phyloP scores from a whole-genome alignment of 1,140 invertebrate genomes.

The Papilio polyxenes region DNA sequence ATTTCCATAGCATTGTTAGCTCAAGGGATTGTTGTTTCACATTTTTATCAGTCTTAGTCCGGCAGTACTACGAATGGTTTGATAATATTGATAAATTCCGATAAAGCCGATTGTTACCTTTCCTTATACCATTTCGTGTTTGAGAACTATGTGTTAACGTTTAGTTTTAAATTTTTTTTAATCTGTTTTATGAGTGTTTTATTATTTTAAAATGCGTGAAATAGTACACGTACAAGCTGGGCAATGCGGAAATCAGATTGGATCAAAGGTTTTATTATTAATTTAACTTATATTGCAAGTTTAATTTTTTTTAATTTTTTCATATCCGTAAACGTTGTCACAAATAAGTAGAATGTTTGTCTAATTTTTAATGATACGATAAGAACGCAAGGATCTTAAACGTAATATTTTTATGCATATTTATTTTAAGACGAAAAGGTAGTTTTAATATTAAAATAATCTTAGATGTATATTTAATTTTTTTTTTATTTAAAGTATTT shows the following conservation, averaged over 20 bases:
- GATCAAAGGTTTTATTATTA: slow-evolving; percentile 88
- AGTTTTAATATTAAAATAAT: too few species aligned
- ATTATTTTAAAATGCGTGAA: slow-evolving; percentile 89
- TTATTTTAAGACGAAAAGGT: background rate
- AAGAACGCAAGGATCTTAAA: background rate
- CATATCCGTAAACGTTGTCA: background rate
- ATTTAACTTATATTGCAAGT: background rate
- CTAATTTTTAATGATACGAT: slow-evolving; percentile 13
- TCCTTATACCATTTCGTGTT: slow-evolving; percentile 22
- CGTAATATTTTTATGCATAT: background rate
- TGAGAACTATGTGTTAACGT: slow-evolving; percentile 34
- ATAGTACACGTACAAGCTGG: slow-evolving; percentile 96
- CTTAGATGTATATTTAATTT: background rate
- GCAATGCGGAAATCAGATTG: slow-evolving; percentile 97
- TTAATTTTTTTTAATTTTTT: background rate
- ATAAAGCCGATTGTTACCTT: slow-evolving; percentile 21
- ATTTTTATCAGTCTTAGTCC: slow-evolving; percentile 26
- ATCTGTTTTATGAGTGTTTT: slow-evolving; percentile 33
- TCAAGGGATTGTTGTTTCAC: background rate
- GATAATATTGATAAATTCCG: slow-evolving; percentile 37
- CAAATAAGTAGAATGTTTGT: background rate
- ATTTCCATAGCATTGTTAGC: background rate
- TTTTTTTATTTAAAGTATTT: too few species aligned
- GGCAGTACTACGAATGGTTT: slow-evolving; percentile 35
- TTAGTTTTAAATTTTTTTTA: slow-evolving; percentile 31